Base-by-base conservation (phyloP, 2,888 invertebrate species). In the Amphimallon solstitiale region DNA sequence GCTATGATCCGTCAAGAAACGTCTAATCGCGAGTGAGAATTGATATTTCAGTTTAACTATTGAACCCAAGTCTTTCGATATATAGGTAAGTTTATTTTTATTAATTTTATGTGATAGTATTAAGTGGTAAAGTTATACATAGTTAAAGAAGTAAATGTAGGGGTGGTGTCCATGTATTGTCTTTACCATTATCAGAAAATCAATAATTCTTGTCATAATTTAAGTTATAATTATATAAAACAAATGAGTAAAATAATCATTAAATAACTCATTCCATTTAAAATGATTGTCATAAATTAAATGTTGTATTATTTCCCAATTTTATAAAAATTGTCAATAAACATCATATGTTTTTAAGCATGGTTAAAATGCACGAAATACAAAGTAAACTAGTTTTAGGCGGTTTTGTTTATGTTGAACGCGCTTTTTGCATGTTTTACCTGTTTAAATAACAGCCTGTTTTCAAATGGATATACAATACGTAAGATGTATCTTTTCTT, bases 1-100 rank as follows among this genome's bases (percentile, higher is more conserved):
- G 73, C 69, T 65, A 70, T 70, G 67, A 63, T 67, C 66, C 68
- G 71, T 71, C 70, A 67, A 51, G 65, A 68, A 68, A 71, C 69
- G 67, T 70, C 69, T 70, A 59, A 66, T 66, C 61, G 68, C 69
- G 69, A 59, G 66, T 63, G 65, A 54, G 10, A n/a, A 35, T 4
- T 9, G 10, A 21, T 29, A 17, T 45, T 17, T 45, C 19, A 37
- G 2, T 37, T 3, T 35, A 17, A 21, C 38, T 54, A 14, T 51
- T 38, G 17, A 51, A 34, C n/a, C 12, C 10, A 17, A 21, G 7
- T 38, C 34, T 21, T 51, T 1, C 0, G 1, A 12, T 15, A 7
- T 19, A 19, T 43, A 43, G 17, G 43, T 15, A 43, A 14, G 43
- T 14, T 34, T 12, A 12, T 46, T 46, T n/a, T n/a, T 45, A 12